These are phyloP conservation scores for Rhea americana DNA, from an alignment of 2,113 vertebrate genomes.

Conservation along the genomic window DNA sequence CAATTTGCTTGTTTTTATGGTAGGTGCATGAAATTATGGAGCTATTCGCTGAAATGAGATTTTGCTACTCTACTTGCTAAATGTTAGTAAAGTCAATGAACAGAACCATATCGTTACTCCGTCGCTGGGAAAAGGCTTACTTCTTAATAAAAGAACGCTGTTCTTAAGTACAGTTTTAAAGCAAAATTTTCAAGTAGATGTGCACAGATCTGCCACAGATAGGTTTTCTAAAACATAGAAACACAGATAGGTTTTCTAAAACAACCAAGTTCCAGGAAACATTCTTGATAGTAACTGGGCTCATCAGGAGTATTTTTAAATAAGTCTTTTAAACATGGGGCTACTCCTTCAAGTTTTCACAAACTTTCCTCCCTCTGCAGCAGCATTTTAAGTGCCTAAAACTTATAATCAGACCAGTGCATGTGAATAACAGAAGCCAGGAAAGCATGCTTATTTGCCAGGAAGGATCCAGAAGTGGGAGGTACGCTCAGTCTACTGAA, in stretches of 20 bases:
- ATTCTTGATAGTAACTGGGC: neutral
- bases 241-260: neutral
- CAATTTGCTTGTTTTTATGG: constrained; percentile 82
- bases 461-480: neutral
- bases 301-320: neutral
- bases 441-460: neutral
- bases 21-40: constrained; percentile 74
- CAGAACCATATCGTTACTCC: neutral
- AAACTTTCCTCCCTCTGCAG: neutral
- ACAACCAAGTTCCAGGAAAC: neutral
- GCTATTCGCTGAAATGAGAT: constrained; percentile 69
- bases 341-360: neutral
- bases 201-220: neutral
- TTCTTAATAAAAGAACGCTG: neutral
- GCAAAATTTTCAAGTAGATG: neutral
- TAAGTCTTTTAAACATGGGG: accelerated
- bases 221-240: neutral
- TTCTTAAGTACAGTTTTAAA: neutral
- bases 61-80: constrained; percentile 39
- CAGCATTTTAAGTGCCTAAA: neutral
- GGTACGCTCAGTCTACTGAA: neutral
- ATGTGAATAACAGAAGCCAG: neutral
- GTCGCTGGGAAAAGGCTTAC: neutral
- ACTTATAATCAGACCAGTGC: neutral
- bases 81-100: constrained; percentile 29